These are phyloP conservation scores for Zonotrichia leucophrys DNA, from an alignment of 2,113 vertebrate species.

Conservation along the genomic window DNA sequence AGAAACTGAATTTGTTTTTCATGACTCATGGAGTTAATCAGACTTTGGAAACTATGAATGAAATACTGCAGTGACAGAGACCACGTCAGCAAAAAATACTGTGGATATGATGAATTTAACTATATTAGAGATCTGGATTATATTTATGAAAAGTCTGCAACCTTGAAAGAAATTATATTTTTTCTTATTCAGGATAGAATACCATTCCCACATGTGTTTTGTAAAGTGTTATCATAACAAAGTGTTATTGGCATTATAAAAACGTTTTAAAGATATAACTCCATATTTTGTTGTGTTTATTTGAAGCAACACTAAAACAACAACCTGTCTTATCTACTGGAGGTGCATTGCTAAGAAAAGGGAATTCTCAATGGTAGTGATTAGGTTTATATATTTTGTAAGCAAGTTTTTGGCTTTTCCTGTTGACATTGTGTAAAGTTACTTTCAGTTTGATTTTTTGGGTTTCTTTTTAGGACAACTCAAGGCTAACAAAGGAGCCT, in stretches of 20 bases:
- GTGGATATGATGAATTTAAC: background rate
- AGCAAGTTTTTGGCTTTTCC: constrained; percentile 5
- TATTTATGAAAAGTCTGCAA: background rate
- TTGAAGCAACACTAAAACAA: background rate
- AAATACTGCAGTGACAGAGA: background rate
- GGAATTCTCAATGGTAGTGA: background rate
- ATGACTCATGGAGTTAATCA: background rate
- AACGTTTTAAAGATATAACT: background rate
- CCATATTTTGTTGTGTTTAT: background rate
- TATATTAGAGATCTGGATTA: background rate
- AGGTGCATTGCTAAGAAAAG: background rate
- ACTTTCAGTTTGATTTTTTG: background rate
- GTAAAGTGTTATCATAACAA: background rate
- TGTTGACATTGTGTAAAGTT: background rate
- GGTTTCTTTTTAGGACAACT: background rate
- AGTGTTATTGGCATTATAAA: background rate
- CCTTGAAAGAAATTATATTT: background rate
- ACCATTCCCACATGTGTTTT: background rate
- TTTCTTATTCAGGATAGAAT: constrained; percentile 14
- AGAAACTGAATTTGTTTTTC: constrained; percentile 73
- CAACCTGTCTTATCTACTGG: background rate
- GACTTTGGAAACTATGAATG: background rate
- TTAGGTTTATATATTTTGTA: constrained; percentile 48
- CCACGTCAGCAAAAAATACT: background rate
- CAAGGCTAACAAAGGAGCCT: background rate